A percentile compares a stretch with the other conserved stretches of the same genome.
These are phyloP conservation scores for Hemibagrus guttatus DNA, from an alignment of 2,797 vertebrate species.

Conservation along the genomic window DNA sequence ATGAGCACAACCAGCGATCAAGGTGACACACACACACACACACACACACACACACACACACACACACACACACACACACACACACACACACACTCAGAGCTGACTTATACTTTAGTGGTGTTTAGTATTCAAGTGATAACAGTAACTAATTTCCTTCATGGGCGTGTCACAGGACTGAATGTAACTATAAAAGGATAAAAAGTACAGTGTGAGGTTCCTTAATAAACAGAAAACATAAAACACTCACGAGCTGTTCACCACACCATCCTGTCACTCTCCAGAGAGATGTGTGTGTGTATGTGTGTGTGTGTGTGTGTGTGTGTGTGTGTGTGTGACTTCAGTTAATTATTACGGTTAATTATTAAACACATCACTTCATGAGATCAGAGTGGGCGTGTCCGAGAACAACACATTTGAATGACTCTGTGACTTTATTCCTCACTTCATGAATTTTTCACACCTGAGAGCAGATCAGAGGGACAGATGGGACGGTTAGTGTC, in stretches of 20 bases:
- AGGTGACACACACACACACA: conserved; percentile 64
- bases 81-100: background rate
- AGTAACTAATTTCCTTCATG: background rate
- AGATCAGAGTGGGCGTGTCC: conserved; percentile 2
- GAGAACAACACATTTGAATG: background rate
- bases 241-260: background rate
- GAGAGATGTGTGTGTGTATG: too few relatives aligned
- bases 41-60: background rate
- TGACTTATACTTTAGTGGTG: background rate
- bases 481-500: conserved; percentile 36
- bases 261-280: too few relatives aligned
- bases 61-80: background rate
- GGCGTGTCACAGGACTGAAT: background rate
- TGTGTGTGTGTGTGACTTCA: too few relatives aligned
- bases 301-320: too few relatives aligned
- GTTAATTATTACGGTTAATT: too few relatives aligned
- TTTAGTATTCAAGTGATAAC: background rate
- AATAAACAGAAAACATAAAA: background rate
- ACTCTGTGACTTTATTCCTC: background rate
- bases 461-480: conserved; percentile 37
- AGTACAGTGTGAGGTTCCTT: background rate
- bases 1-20: conserved; percentile 75
- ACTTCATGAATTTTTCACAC: conserved; percentile 52
- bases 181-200: conserved; percentile 1
- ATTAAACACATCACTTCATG: background rate